Percentiles rank a stretch among this genome's conserved stretches.
phyloP scores from a whole-genome alignment of 2,888 invertebrate species.

The Dasypolia templi region DNA sequence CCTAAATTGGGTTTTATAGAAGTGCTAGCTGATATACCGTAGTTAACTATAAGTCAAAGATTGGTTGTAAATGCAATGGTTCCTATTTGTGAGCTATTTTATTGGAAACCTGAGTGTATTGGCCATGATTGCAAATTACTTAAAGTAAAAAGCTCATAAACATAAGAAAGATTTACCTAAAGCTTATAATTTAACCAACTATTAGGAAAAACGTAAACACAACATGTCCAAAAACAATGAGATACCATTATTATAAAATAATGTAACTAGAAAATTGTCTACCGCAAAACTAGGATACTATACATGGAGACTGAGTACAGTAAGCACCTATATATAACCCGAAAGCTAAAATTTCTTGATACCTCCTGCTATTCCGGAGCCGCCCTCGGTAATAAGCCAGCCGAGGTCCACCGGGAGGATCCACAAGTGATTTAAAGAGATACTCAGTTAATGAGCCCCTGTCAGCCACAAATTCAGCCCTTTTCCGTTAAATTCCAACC shows the following conservation, averaged over 20 bases:
- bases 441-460: conserved; percentile 86
- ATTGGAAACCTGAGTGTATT: neutral
- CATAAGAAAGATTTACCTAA: neutral
- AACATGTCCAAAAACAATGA: conserved; percentile 1
- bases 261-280: conserved; percentile 9
- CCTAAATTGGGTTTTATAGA: conserved; percentile 60
- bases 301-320: conserved; percentile 44
- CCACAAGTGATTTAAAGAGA: conserved; percentile 89
- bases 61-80: conserved; percentile 2
- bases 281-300: conserved; percentile 36
- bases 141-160: neutral
- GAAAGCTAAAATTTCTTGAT: conserved; percentile 84
- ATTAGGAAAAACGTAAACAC: neutral
- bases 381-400: conserved; percentile 85
- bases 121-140: conserved; percentile 1
- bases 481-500: conserved; percentile 77
- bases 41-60: conserved; percentile 17
- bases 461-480: conserved; percentile 86
- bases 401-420: conserved; percentile 79
- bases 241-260: neutral
- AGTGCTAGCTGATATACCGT: conserved; percentile 41
- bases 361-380: conserved; percentile 72
- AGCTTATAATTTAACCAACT: neutral
- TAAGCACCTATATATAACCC: conserved; percentile 44
- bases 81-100: conserved; percentile 6